phyloP scores from a whole-genome alignment of 2,113 vertebrate species.

The Macquaria australasica region DNA sequence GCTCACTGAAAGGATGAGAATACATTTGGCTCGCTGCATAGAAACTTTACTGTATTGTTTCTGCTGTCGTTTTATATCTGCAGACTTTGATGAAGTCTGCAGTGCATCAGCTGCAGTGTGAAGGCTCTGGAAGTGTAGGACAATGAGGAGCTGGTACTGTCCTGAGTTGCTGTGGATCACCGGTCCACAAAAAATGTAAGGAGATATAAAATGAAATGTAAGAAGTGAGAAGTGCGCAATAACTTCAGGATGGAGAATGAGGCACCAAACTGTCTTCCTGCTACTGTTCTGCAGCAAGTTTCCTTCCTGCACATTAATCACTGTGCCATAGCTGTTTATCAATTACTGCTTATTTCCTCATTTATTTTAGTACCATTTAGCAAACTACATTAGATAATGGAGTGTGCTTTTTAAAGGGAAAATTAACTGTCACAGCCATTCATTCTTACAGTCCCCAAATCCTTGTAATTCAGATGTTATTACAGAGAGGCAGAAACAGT shows the following conservation, averaged over 20 bases:
- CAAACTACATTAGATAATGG: slow-evolving; percentile 32
- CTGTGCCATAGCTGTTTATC: slow-evolving; percentile 23
- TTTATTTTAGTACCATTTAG: slow-evolving; percentile 32
- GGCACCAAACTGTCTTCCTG: not conserved
- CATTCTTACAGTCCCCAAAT: slow-evolving; percentile 17
- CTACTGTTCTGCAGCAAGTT: slow-evolving; percentile 31
- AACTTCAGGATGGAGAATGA: slow-evolving; percentile 26
- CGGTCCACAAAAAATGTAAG: not conserved
- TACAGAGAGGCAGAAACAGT: not conserved
- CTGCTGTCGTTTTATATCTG: slow-evolving; percentile 46
- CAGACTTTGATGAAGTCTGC: slow-evolving; percentile 43
- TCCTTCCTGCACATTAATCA: slow-evolving; percentile 20
- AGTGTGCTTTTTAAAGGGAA: not conserved
- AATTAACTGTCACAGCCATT: slow-evolving; percentile 23
- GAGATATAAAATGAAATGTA: slow-evolving; percentile 6
- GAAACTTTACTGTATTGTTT: slow-evolving; percentile 45
- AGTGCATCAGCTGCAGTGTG: slow-evolving; percentile 26
- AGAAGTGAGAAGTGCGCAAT: not conserved
- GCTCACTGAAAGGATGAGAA: slow-evolving; percentile 53
- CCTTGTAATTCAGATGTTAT: slow-evolving; percentile 9
- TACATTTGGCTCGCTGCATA: slow-evolving; percentile 44
- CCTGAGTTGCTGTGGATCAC: slow-evolving; percentile 12
- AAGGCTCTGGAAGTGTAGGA: slow-evolving; percentile 11
- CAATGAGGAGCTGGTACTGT: slow-evolving; percentile 10
- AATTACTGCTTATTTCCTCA: slow-evolving; percentile 19